These are phyloP conservation scores for Ariolimax columbianus DNA, from an alignment of 2,888 invertebrate genomes.

Conservation along the genomic window DNA sequence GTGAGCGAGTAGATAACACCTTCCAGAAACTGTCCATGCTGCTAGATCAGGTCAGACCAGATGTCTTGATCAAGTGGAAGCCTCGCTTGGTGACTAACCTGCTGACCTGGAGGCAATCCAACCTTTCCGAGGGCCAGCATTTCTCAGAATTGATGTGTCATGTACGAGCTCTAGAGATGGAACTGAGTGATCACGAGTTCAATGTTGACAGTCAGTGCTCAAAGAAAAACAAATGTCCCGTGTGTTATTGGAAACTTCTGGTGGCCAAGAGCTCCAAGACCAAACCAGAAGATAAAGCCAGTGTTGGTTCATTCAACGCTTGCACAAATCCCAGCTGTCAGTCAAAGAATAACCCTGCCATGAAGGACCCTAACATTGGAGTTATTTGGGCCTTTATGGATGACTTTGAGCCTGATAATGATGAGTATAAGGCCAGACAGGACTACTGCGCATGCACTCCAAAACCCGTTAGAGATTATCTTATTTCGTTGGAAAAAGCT, in stretches of 20 bases:
- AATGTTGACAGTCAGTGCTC: background rate
- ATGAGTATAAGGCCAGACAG: background rate
- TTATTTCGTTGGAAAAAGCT: background rate
- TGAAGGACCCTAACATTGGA: background rate
- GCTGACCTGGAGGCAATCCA: slow-evolving; percentile 1
- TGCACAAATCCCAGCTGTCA: slow-evolving; percentile 15
- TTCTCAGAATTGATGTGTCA: background rate
- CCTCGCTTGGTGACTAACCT: background rate
- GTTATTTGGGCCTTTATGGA: background rate
- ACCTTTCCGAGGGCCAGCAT: background rate
- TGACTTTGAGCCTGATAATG: slow-evolving; percentile 6
- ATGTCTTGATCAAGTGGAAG: slow-evolving; percentile 12
- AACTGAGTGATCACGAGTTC: background rate
- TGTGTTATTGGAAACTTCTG: background rate
- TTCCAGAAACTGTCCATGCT: background rate
- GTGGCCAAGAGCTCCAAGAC: background rate
- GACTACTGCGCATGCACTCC: slow-evolving; percentile 12
- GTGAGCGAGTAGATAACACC: background rate
- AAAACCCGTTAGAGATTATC: slow-evolving; percentile 15
- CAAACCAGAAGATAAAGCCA: background rate
- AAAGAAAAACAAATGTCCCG: background rate
- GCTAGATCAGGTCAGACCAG: background rate
- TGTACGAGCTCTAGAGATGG: background rate
- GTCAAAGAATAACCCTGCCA: slow-evolving; percentile 13
- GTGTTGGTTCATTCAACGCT: background rate